Conservation (phyloP, 92 coral and sea anemone genomes). For the Muricea muricata region DNA sequence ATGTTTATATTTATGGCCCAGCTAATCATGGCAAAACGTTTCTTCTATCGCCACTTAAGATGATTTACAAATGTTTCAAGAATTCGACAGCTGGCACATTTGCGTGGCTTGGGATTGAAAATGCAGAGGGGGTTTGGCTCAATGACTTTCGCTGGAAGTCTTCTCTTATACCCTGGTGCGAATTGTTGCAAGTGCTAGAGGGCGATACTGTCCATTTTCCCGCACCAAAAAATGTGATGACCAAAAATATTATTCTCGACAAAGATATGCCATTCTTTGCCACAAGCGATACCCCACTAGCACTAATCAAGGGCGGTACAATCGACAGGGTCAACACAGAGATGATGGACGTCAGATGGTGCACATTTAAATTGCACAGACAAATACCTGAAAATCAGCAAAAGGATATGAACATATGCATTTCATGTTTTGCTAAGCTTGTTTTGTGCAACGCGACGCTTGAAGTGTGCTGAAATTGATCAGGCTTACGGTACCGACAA, state of each 20-base stretch:
- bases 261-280: slow-evolving; percentile 51
- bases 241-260: slow-evolving; percentile 1
- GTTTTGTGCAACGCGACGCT: no score
- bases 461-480: neutral
- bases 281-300: slow-evolving; percentile 40
- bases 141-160: slow-evolving; percentile 52
- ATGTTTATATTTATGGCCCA: slow-evolving; percentile 48
- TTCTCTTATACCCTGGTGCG: no score
- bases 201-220: slow-evolving; percentile 62
- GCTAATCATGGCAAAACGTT: slow-evolving; percentile 59
- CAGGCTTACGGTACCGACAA: neutral
- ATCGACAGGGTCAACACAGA: slow-evolving; percentile 45
- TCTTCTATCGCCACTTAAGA: slow-evolving; percentile 14
- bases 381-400: no score
- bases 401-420: no score
- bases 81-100: slow-evolving; percentile 45
- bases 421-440: no score
- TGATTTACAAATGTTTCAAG: slow-evolving; percentile 5
- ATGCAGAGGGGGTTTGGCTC: slow-evolving; percentile 12
- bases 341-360: slow-evolving; percentile 57
- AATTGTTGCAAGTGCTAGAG: slow-evolving; percentile 45
- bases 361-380: neutral
- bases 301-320: slow-evolving; percentile 42
- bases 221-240: slow-evolving; percentile 43
- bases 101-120: slow-evolving; percentile 41